A percentile compares a stretch with the other conserved stretches of the same genome.
phyloP scores from a whole-genome alignment of 2,888 invertebrate species.

The Eilema caniola region DNA sequence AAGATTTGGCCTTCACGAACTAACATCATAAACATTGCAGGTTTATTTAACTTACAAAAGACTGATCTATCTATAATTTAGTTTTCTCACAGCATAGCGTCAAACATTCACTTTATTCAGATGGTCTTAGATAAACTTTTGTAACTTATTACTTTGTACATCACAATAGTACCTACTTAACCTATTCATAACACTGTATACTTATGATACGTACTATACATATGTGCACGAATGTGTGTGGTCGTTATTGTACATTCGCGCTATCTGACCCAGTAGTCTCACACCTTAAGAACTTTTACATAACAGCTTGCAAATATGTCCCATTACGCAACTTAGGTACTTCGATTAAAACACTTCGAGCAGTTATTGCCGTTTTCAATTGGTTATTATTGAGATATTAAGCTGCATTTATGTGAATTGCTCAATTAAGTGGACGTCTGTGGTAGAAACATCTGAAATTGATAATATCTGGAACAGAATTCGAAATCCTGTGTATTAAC shows the following conservation, averaged over 20 bases:
- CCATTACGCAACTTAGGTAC: constrained; percentile 16
- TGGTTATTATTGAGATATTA: constrained; percentile 11
- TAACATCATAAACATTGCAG: not conserved
- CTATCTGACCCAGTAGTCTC: constrained; percentile 29
- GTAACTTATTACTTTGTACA: constrained; percentile 10
- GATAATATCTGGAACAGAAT: not conserved
- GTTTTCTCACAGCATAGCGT: not conserved
- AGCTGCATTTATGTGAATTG: constrained; percentile 9
- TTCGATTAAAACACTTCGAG: constrained; percentile 13
- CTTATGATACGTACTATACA: not conserved
- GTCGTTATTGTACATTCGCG: constrained; percentile 30
- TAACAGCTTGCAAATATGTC: constrained; percentile 28
- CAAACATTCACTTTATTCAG: not conserved
- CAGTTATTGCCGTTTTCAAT: constrained; percentile 16
- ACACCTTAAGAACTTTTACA: constrained; percentile 31
- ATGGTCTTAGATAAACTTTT: constrained; percentile 9
- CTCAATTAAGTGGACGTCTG: not conserved
- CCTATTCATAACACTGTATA: constrained; percentile 6
- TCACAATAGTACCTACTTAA: constrained; percentile 11
- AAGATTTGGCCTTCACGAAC: too few relatives aligned
- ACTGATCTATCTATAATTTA: not conserved
- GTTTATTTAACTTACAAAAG: not conserved
- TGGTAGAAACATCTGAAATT: not conserved
- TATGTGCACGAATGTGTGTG: constrained; percentile 25
- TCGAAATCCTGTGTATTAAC: not conserved